These are phyloP conservation scores for Zeugodacus cucurbitae DNA, from an alignment of 1,140 invertebrate species.

Conservation along the genomic window DNA sequence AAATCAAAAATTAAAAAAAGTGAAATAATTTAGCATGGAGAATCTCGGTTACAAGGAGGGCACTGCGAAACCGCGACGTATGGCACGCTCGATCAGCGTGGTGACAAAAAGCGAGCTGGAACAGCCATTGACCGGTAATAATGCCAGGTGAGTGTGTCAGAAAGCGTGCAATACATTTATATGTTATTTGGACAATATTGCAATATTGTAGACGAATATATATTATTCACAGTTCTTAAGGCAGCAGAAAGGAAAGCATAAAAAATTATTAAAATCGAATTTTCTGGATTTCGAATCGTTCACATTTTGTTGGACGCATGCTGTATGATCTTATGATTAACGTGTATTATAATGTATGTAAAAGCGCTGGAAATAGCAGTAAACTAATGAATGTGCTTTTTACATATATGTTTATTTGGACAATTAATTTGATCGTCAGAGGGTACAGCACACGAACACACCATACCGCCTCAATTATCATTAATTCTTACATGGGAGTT, in stretches of 20 bases:
- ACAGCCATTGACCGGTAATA: slow-evolving; percentile 63
- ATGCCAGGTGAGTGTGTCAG: slow-evolving; percentile 43
- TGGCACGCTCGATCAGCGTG: slow-evolving; percentile 64
- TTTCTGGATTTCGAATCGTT: background rate
- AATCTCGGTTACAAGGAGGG: slow-evolving; percentile 66
- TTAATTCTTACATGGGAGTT: background rate
- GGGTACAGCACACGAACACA: background rate
- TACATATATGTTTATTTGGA: background rate
- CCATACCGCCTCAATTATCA: background rate
- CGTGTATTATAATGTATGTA: background rate
- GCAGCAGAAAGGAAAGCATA: too few species aligned
- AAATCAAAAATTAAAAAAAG: background rate
- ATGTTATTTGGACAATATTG: too few species aligned
- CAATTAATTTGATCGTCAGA: background rate
- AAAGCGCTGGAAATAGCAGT: background rate
- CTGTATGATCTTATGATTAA: background rate
- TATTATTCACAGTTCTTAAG: too few species aligned
- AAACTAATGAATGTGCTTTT: background rate
- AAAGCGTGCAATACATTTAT: too few species aligned
- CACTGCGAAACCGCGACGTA: slow-evolving; percentile 62
- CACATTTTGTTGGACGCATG: background rate
- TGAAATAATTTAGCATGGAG: slow-evolving; percentile 53
- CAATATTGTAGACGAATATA: too few species aligned
- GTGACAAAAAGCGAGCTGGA: slow-evolving; percentile 65
- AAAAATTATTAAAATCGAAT: too few species aligned